Evolutionary conservation across 2,888 invertebrate genomes (phyloP).

Genomic region (Sturmia bella): DNA sequence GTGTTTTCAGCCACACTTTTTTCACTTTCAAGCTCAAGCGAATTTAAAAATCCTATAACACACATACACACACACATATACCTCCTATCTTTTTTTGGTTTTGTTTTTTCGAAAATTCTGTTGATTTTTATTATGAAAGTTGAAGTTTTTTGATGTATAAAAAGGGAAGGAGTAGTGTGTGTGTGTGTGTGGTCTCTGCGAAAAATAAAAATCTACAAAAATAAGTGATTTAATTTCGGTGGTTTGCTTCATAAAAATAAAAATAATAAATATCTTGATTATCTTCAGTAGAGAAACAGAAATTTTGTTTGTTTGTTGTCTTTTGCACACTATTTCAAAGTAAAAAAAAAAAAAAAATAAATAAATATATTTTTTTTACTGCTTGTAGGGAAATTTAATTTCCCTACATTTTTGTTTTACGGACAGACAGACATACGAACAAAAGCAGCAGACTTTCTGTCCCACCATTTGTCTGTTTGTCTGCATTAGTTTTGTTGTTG

Average conservation of each 20-base stretch:
- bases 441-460: not conserved
- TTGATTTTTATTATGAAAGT: conserved; percentile 41
- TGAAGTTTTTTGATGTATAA: conserved; percentile 56
- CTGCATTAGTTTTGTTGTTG: not conserved
- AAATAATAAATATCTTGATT: conserved; percentile 63
- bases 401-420: conserved; percentile 41
- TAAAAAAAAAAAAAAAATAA: conserved; percentile 19
- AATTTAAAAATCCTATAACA: conserved; percentile 23
- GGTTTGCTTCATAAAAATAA: conserved; percentile 41
- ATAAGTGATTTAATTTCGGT: conserved; percentile 57
- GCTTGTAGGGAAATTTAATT: conserved; percentile 56
- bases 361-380: conserved; percentile 28
- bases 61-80: conserved; percentile 3
- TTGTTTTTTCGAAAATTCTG: conserved; percentile 1
- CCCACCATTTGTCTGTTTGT: not conserved
- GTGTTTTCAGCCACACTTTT: conserved; percentile 72
- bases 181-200: conserved; percentile 64
- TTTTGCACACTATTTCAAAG: conserved; percentile 1
- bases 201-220: conserved; percentile 31
- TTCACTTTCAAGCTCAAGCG: conserved; percentile 39
- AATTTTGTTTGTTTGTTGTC: conserved; percentile 4
- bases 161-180: conserved; percentile 2
- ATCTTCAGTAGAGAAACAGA: conserved; percentile 31
- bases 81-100: conserved; percentile 5
- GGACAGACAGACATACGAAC: not conserved